Percentiles rank a stretch among this genome's conserved stretches.
phyloP scores from a whole-genome alignment of 2,797 vertebrate genomes.

The Spea hammondii region DNA sequence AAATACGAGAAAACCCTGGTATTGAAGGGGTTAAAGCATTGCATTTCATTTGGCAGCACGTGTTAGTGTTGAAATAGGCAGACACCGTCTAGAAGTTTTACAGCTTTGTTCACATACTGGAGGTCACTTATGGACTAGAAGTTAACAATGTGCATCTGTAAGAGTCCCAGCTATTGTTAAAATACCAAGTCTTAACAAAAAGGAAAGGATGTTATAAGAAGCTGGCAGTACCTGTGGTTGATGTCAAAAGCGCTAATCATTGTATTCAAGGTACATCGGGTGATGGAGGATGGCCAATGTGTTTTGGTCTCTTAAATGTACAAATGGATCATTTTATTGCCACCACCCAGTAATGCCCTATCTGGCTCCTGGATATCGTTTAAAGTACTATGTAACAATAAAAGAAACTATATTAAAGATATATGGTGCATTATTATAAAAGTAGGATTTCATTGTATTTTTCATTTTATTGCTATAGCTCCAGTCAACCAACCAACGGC shows the following conservation, averaged over 20 bases:
- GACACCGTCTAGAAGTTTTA: conserved; percentile 26
- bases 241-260: conserved; percentile 36
- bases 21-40: not conserved
- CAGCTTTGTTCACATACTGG: conserved; percentile 6
- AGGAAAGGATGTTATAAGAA: conserved; percentile 29
- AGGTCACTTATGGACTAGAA: conserved; percentile 30
- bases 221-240: conserved; percentile 24
- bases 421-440: no score
- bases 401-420: no score
- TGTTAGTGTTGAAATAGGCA: conserved; percentile 24
- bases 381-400: no score
- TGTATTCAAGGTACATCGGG: conserved; percentile 23
- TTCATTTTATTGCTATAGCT: no score
- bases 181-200: conserved; percentile 14
- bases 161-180: conserved; percentile 37
- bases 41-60: conserved; percentile 16
- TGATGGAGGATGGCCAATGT: conserved; percentile 12
- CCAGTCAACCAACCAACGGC: no score
- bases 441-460: no score
- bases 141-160: conserved; percentile 35
- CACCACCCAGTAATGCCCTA: conserved; percentile 13
- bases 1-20: no score
- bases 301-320: conserved; percentile 6
- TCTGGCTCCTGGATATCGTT: not conserved
- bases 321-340: conserved; percentile 6